Conservation (phyloP, 2,888 invertebrate genomes). For the Druceiella hillmani region DNA sequence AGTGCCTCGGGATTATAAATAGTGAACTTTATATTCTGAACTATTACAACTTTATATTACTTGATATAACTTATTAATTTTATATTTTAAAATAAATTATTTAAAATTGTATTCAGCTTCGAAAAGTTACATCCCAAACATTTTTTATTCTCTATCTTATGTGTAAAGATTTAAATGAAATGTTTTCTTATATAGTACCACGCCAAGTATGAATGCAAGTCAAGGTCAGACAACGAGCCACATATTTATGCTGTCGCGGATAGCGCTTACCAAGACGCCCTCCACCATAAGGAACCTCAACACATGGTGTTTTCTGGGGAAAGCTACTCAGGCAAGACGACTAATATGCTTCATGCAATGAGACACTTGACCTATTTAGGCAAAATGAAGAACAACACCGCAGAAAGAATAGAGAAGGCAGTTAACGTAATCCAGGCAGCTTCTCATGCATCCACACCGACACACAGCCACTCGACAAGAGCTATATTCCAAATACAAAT, state of each 20-base stretch:
- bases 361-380: constrained; percentile 80
- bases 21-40: too few relatives aligned
- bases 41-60: too few relatives aligned
- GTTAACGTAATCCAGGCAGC: constrained; percentile 70
- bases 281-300: constrained; percentile 83
- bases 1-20: too few relatives aligned
- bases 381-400: constrained; percentile 61
- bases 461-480: constrained; percentile 82
- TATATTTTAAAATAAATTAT: too few relatives aligned
- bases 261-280: constrained; percentile 83
- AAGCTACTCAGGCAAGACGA: constrained; percentile 87
- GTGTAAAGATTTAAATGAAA: too few relatives aligned
- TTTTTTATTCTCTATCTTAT: too few relatives aligned
- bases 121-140: too few relatives aligned
- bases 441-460: constrained; percentile 79
- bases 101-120: too few relatives aligned
- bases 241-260: constrained; percentile 89
- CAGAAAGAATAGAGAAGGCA: constrained; percentile 60
- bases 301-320: constrained; percentile 87
- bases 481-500: constrained; percentile 75
- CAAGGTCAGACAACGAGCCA: constrained; percentile 83
- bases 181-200: constrained; percentile 58
- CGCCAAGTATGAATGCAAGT: constrained; percentile 74
- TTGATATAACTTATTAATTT: too few relatives aligned
- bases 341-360: constrained; percentile 71